phyloP scores from a whole-genome alignment of 2,797 vertebrate genomes.

The Telmatherina bonti region DNA sequence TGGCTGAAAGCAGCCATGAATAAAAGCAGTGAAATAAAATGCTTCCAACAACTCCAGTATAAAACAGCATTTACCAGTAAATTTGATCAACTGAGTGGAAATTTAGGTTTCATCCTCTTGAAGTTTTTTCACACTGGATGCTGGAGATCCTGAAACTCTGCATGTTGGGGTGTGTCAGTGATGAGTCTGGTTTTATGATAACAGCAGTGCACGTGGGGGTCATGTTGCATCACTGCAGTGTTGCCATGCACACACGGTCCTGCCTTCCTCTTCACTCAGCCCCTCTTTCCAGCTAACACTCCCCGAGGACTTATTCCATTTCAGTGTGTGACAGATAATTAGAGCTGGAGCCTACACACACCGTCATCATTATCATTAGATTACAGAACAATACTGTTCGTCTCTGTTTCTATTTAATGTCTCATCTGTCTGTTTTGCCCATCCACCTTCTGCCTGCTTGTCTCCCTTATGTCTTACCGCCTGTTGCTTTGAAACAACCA shows the following conservation, averaged over 20 bases:
- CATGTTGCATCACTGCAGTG: constrained; percentile 41
- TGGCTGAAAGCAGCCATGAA: too few relatives aligned
- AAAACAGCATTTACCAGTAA: too few relatives aligned
- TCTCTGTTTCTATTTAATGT: constrained; percentile 56
- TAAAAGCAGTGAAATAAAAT: too few relatives aligned
- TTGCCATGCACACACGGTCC: constrained; percentile 21
- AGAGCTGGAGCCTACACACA: constrained; percentile 48
- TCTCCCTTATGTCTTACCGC: constrained; percentile 27
- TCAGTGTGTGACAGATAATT: constrained; percentile 70
- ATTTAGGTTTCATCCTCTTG: too few relatives aligned
- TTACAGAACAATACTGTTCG: constrained; percentile 56
- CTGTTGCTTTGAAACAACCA: constrained; percentile 18
- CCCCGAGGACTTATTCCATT: constrained; percentile 65
- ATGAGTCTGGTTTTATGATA: background rate
- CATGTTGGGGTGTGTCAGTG: rapidly evolving
- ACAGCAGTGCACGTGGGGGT: background rate
- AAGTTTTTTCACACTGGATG: too few relatives aligned
- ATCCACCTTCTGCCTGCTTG: constrained; percentile 28
- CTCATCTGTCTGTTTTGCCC: constrained; percentile 54
- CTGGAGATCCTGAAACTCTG: too few relatives aligned
- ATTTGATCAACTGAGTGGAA: too few relatives aligned
- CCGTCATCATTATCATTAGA: constrained; percentile 62
- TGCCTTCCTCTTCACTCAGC: constrained; percentile 1
- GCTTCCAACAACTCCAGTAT: too few relatives aligned
- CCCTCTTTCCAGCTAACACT: constrained; percentile 16